Evolutionary conservation across 2,888 invertebrate species (phyloP).

Genomic region (Gastracanthus pulcherrimus): DNA sequence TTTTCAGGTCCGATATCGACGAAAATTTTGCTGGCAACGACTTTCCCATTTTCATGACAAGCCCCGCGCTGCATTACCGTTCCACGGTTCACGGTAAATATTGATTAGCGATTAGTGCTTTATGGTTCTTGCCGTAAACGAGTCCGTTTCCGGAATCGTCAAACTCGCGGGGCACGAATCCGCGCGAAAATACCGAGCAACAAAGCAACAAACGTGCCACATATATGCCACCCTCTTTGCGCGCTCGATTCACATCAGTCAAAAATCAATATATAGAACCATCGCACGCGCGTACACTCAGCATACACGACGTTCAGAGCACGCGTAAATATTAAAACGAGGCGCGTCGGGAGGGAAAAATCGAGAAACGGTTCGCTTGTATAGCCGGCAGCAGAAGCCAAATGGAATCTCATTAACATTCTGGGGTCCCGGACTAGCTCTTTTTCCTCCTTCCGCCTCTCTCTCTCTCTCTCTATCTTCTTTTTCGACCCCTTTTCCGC

Average conservation of each 20-base stretch:
- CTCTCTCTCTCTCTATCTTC: too few relatives aligned
- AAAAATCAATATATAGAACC: conserved; percentile 30
- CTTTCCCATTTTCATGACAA: not conserved
- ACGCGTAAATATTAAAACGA: conserved; percentile 29
- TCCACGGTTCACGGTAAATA: conserved; percentile 4
- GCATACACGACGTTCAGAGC: not conserved
- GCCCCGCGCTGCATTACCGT: not conserved
- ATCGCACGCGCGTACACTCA: not conserved
- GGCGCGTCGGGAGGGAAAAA: not conserved
- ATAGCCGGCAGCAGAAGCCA: not conserved
- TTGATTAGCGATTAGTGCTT: conserved; percentile 42
- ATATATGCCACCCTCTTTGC: not conserved
- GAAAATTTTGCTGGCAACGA: not conserved
- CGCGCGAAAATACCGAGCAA: not conserved
- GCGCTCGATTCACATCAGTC: conserved; percentile 4
- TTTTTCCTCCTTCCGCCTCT: not conserved
- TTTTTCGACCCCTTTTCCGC: conserved; percentile 17
- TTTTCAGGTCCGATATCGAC: not conserved
- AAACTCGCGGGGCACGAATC: not conserved
- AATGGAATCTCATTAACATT: conserved; percentile 45
- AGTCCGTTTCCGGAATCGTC: conserved; percentile 5
- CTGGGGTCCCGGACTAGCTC: not conserved
- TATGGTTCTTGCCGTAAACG: conserved; percentile 26
- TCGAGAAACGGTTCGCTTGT: not conserved
- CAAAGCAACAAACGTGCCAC: not conserved